Conservation (phyloP, 2,113 vertebrate genomes). For the Colossoma macropomum region DNA sequence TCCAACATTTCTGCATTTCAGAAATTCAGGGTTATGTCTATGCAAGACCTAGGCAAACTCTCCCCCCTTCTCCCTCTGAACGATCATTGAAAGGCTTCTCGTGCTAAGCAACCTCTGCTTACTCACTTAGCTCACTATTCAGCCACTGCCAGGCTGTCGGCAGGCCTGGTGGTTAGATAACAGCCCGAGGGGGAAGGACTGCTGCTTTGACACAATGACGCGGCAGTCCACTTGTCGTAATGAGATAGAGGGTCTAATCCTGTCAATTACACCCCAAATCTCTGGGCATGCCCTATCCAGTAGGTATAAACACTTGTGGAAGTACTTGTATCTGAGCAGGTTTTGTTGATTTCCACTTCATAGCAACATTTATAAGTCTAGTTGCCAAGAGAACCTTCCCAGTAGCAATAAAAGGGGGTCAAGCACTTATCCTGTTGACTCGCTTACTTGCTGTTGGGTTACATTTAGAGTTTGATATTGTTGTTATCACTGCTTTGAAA, state of each 20-base stretch:
- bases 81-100: neutral
- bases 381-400: neutral
- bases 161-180: slow-evolving; percentile 5
- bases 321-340: neutral
- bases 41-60: neutral
- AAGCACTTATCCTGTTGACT: neutral
- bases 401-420: neutral
- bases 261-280: slow-evolving; percentile 11
- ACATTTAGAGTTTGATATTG: neutral
- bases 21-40: neutral
- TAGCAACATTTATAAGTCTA: neutral
- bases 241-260: slow-evolving; percentile 8
- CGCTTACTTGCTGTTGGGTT: neutral
- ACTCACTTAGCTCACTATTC: neutral
- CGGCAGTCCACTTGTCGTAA: slow-evolving; percentile 5
- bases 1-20: neutral
- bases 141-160: slow-evolving; percentile 3
- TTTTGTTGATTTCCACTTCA: neutral
- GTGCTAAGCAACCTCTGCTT: slow-evolving; percentile 10
- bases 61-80: neutral
- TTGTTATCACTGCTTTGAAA: slow-evolving; percentile 15
- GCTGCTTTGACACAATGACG: neutral
- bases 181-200: slow-evolving; percentile 5
- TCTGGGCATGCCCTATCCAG: neutral
- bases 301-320: neutral